These are phyloP conservation scores for Nephrocerus scutellatus DNA, from an alignment of 2,888 invertebrate genomes.

Conservation along the genomic window DNA sequence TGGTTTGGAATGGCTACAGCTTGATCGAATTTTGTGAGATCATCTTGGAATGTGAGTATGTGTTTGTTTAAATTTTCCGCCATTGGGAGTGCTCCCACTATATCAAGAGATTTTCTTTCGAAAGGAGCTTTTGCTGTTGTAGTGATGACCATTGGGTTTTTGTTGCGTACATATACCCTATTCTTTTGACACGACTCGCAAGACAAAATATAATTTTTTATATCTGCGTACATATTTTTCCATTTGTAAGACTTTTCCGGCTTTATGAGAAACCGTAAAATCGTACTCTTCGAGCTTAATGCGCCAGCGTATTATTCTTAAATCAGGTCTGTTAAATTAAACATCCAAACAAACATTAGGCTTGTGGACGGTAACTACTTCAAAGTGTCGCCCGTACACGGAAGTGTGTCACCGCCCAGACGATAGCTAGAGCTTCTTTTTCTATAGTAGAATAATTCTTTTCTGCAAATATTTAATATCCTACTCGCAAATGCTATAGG, in stretches of 20 bases:
- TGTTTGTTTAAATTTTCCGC: background rate
- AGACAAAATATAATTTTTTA: constrained; percentile 4
- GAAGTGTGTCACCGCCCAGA: no score
- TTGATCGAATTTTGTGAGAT: constrained; percentile 1
- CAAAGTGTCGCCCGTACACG: no score
- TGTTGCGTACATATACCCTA: constrained; percentile 2
- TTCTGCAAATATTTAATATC: constrained; percentile 25
- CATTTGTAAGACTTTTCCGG: constrained; percentile 27
- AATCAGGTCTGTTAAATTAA: constrained; percentile 24
- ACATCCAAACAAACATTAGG: constrained; percentile 27
- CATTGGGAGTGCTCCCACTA: constrained; percentile 5
- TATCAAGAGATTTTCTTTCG: constrained; percentile 7
- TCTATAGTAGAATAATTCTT: constrained; percentile 26
- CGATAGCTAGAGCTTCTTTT: constrained; percentile 27
- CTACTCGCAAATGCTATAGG: no score
- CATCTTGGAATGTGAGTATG: background rate
- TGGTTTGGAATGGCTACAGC: constrained; percentile 5
- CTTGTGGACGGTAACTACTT: constrained; percentile 30
- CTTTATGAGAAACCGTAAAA: constrained; percentile 28
- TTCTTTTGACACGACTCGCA: constrained; percentile 7
- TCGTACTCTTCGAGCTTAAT: no score
- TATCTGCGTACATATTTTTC: no score
- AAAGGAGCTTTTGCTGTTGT: constrained; percentile 5
- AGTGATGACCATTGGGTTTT: constrained; percentile 11
- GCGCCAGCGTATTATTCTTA: constrained; percentile 28